Percentiles rank a stretch among this genome's conserved stretches.
These are phyloP conservation scores for Cheiracanthium punctorium DNA, from an alignment of 2,888 invertebrate genomes.

Conservation along the genomic window DNA sequence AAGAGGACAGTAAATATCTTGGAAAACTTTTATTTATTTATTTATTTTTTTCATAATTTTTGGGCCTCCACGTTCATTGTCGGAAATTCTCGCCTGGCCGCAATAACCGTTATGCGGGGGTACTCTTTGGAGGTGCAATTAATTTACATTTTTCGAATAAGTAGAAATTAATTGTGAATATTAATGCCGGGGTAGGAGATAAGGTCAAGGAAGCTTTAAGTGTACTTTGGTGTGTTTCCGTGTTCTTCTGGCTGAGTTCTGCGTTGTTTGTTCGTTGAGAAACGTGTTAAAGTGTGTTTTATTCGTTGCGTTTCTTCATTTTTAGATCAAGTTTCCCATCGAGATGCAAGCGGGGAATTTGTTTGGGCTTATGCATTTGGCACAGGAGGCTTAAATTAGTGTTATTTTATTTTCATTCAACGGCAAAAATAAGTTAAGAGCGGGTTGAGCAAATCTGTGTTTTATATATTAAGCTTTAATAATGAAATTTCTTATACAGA, in stretches of 20 bases:
- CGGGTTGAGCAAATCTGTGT: too few species aligned
- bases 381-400: too few species aligned
- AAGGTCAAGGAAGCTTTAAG: constrained; percentile 45
- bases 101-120: constrained; percentile 24
- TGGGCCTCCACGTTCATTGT: constrained; percentile 26
- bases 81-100: constrained; percentile 20
- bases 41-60: constrained; percentile 26
- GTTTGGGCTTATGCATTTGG: too few species aligned
- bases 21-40: not conserved
- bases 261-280: constrained; percentile 45
- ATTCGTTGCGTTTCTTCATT: constrained; percentile 1
- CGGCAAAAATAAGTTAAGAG: too few species aligned
- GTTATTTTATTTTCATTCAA: too few species aligned
- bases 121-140: constrained; percentile 44
- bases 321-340: not conserved
- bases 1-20: constrained; percentile 18
- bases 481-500: too few species aligned
- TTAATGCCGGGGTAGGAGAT: constrained; percentile 49
- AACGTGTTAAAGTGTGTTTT: constrained; percentile 63
- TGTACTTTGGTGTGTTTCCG: constrained; percentile 25
- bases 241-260: constrained; percentile 29
- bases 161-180: constrained; percentile 68
- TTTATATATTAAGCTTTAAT: too few species aligned
- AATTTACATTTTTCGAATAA: constrained; percentile 66
- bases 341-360: not conserved